These are phyloP conservation scores for Drosophila kanapiae DNA, from an alignment of 1,140 invertebrate genomes.

Conservation along the genomic window DNA sequence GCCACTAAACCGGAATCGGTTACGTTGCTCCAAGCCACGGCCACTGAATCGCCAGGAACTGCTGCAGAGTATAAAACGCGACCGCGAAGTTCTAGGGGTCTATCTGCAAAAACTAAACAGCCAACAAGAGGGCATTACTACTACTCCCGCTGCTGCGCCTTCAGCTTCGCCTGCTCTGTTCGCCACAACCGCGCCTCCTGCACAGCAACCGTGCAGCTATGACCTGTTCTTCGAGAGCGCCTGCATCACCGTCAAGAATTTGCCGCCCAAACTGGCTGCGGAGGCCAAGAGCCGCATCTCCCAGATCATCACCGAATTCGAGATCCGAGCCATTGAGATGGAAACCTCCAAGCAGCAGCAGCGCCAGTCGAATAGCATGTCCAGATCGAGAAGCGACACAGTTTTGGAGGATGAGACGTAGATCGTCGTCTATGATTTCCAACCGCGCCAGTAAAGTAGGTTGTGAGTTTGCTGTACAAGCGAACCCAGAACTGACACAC, in stretches of 20 bases:
- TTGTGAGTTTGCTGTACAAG: slow-evolving; percentile 34
- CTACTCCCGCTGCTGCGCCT: not conserved
- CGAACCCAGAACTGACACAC: not conserved
- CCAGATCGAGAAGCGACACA: slow-evolving; percentile 6
- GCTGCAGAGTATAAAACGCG: slow-evolving; percentile 35
- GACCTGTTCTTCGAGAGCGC: slow-evolving; percentile 78
- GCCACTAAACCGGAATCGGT: slow-evolving; percentile 1
- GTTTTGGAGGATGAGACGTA: slow-evolving; percentile 13
- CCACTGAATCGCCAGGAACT: slow-evolving; percentile 41
- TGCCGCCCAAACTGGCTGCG: slow-evolving; percentile 72
- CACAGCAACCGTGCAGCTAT: slow-evolving; percentile 56
- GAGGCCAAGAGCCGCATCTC: slow-evolving; percentile 75
- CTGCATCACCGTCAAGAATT: slow-evolving; percentile 64
- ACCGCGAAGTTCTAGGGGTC: slow-evolving; percentile 32
- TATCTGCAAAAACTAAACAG: slow-evolving; percentile 39
- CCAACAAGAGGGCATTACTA: not conserved
- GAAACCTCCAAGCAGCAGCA: slow-evolving; percentile 35
- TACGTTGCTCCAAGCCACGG: slow-evolving; percentile 7
- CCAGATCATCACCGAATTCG: slow-evolving; percentile 75
- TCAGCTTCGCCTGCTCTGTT: not conserved
- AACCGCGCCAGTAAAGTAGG: slow-evolving; percentile 47
- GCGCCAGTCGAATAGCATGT: not conserved
- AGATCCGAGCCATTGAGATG: slow-evolving; percentile 71
- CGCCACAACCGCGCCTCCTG: not conserved
- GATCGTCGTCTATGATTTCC: slow-evolving; percentile 61